phyloP scores from a whole-genome alignment of 2,113 vertebrate species.

The Neolamprologus cancellatus region DNA sequence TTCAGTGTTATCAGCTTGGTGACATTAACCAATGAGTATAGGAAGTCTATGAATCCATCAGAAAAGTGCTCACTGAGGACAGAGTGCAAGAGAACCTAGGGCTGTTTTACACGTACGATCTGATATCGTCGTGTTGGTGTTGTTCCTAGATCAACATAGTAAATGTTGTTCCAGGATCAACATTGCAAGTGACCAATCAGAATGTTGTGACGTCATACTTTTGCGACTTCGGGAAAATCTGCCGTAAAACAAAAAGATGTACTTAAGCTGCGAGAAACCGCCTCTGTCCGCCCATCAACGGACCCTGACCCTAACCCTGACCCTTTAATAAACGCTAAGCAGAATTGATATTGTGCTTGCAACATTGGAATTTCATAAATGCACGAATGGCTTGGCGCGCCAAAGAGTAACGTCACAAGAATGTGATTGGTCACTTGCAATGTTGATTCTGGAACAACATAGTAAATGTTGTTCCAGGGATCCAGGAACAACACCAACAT shows the following conservation, averaged over 20 bases:
- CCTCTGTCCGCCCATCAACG: neutral
- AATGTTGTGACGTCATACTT: neutral
- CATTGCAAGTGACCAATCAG: neutral
- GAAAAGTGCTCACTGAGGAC: neutral
- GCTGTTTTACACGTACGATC: neutral
- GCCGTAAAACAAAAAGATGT: neutral
- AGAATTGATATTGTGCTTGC: neutral
- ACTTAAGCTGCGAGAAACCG: neutral
- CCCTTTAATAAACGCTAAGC: neutral
- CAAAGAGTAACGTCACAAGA: too few species aligned
- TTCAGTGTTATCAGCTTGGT: neutral
- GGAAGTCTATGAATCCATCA: neutral
- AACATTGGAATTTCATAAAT: neutral
- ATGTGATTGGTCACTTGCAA: too few species aligned
- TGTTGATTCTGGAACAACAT: neutral
- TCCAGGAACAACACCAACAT: neutral
- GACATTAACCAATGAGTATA: neutral
- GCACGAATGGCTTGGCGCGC: fast-evolving
- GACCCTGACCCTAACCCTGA: fast-evolving
- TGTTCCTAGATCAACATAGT: neutral
- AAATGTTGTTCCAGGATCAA: neutral
- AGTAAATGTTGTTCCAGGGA: too few species aligned
- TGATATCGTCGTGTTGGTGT: fast-evolving
- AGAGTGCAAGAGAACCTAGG: too few species aligned
- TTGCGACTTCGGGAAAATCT: neutral